Conservation (phyloP, 2,888 invertebrate species). For the Hypolimnas misippus region DNA sequence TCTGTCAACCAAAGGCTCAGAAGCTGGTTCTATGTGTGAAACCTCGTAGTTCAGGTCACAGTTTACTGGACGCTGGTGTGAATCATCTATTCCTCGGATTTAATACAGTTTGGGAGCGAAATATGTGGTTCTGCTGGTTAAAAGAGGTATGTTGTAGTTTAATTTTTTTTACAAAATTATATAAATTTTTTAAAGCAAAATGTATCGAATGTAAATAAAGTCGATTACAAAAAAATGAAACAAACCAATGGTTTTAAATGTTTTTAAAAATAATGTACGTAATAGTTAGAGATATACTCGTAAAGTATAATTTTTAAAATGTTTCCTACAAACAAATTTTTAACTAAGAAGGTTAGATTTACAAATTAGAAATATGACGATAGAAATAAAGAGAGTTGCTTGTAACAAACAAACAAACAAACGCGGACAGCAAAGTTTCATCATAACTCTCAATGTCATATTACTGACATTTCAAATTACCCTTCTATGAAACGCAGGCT, state of each 20-base stretch:
- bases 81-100: constrained; percentile 87
- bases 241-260: too few species aligned
- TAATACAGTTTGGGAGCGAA: constrained; percentile 86
- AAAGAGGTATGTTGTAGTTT: constrained; percentile 76
- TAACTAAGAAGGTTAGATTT: too few species aligned
- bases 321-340: too few species aligned
- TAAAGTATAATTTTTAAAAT: too few species aligned
- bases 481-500: constrained; percentile 41
- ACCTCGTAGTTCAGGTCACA: constrained; percentile 69
- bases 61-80: constrained; percentile 58
- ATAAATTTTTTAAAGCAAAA: not conserved
- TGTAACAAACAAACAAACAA: too few species aligned
- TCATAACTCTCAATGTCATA: not conserved
- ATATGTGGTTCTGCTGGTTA: constrained; percentile 87
- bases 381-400: too few species aligned
- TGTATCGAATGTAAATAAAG: too few species aligned
- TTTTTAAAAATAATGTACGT: too few species aligned
- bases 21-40: constrained; percentile 74
- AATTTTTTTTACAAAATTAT: not conserved
- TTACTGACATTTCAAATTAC: constrained; percentile 26
- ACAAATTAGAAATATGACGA: too few species aligned
- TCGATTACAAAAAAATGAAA: too few species aligned
- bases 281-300: too few species aligned
- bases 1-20: constrained; percentile 75
- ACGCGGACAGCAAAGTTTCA: too few species aligned